Evolutionary conservation across 2,888 invertebrate species (phyloP).

Genomic region (Cecidostiba fungosa): DNA sequence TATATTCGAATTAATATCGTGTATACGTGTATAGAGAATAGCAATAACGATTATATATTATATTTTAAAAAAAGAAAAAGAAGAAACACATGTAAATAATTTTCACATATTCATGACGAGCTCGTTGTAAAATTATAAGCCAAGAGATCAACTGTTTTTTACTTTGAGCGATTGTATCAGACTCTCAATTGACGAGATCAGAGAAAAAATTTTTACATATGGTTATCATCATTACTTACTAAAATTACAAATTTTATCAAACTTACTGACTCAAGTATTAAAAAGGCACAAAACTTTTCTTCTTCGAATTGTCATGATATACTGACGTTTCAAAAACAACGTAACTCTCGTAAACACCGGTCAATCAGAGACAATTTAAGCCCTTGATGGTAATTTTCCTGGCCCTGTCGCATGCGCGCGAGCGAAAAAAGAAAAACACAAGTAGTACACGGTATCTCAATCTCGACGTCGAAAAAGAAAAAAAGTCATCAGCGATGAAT

Average conservation of each 20-base stretch:
- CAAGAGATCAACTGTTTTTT: constrained; percentile 41
- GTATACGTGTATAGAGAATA: constrained; percentile 55
- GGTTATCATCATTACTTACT: no score
- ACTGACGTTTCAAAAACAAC: not conserved
- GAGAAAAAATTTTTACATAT: constrained; percentile 24
- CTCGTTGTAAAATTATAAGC: constrained; percentile 60
- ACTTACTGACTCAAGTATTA: constrained; percentile 24
- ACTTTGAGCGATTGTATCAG: constrained; percentile 56
- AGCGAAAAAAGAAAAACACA: not conserved
- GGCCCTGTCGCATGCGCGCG: not conserved
- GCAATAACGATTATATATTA: constrained; percentile 53
- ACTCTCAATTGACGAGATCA: constrained; percentile 53
- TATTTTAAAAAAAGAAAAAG: constrained; percentile 39
- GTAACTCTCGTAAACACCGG: not conserved
- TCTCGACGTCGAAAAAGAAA: not conserved
- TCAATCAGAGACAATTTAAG: not conserved
- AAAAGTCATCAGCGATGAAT: not conserved
- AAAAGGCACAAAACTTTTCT: not conserved
- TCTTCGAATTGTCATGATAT: not conserved
- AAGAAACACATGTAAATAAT: constrained; percentile 60
- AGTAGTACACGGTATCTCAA: not conserved
- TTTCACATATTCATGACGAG: constrained; percentile 59
- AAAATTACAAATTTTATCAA: constrained; percentile 30
- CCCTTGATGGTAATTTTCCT: not conserved
- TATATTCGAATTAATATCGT: constrained; percentile 43